phyloP scores from a whole-genome alignment of 2,113 vertebrate genomes.

The Stigmatopora nigra region DNA sequence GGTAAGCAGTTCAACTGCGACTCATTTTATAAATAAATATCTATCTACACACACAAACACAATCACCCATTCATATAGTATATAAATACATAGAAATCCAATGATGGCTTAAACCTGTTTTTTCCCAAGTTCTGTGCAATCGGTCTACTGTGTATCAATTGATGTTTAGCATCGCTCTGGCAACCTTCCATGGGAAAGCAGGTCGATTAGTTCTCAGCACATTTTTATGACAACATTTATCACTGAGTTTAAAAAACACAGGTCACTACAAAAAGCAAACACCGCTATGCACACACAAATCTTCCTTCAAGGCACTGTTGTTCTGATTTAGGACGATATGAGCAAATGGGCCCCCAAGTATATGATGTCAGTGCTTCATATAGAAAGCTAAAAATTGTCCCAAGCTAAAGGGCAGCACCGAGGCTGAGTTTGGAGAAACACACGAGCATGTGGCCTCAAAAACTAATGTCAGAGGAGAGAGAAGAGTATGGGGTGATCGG shows the following conservation, averaged over 20 bases:
- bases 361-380: constrained; percentile 33
- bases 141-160: not conserved
- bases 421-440: not conserved
- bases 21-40: too few relatives aligned
- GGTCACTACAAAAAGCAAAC: not conserved
- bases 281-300: not conserved
- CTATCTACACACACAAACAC: too few relatives aligned
- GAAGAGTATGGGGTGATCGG: not conserved
- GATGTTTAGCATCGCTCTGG: constrained; percentile 22
- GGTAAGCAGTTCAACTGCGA: not conserved
- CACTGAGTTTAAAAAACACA: not conserved
- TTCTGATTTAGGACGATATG: constrained; percentile 40
- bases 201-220: constrained; percentile 1
- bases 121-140: not conserved
- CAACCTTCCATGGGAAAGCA: constrained; percentile 1
- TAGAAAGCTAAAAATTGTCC: constrained; percentile 19
- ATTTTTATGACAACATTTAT: not conserved
- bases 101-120: not conserved
- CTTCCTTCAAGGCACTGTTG: constrained; percentile 33
- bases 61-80: too few relatives aligned
- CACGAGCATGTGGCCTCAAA: not conserved
- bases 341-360: constrained; percentile 21
- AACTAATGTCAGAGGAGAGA: constrained; percentile 5
- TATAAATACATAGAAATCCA: not conserved
- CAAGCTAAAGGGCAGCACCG: constrained; percentile 25